phyloP scores from a whole-genome alignment of 2,888 invertebrate species.

The Volucella inanis region DNA sequence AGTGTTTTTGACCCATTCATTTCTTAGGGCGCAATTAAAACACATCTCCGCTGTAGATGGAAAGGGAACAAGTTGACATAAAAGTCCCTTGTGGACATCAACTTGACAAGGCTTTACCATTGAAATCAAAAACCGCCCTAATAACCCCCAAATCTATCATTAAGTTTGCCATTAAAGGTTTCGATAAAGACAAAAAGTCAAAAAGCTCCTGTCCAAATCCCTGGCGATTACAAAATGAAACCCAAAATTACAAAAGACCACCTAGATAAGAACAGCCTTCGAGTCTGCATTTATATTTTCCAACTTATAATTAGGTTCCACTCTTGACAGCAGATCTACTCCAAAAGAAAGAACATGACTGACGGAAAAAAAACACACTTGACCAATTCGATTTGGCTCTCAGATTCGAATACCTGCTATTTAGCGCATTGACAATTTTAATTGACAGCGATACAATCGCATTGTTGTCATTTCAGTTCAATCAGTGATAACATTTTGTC shows the following conservation, averaged over 20 bases:
- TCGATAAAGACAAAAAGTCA: background rate
- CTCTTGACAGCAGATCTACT: constrained; percentile 15
- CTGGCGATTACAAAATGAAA: constrained; percentile 7
- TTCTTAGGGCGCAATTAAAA: too few relatives aligned
- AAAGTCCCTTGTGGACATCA: too few relatives aligned
- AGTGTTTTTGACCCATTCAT: too few relatives aligned
- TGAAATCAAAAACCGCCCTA: too few relatives aligned
- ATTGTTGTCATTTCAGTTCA: constrained; percentile 52
- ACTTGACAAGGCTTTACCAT: too few relatives aligned
- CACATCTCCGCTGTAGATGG: too few relatives aligned
- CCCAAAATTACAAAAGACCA: constrained; percentile 17
- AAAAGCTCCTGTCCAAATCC: constrained; percentile 6
- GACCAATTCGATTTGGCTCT: constrained; percentile 45
- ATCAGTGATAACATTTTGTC: constrained; percentile 55
- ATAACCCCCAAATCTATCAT: too few relatives aligned
- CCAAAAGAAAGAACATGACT: background rate
- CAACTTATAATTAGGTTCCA: constrained; percentile 60
- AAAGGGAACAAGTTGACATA: too few relatives aligned
- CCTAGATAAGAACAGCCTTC: constrained; percentile 24
- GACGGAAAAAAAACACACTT: constrained; percentile 6
- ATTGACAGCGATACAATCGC: constrained; percentile 60
- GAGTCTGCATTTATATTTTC: constrained; percentile 9
- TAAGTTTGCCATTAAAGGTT: too few relatives aligned
- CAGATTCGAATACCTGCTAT: constrained; percentile 46
- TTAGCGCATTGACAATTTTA: constrained; percentile 61